Evolutionary conservation across 2,797 vertebrate genomes (phyloP), one percentile per base, ranked within the genome.

Genomic region (Pelodytes ibericus): DNA sequence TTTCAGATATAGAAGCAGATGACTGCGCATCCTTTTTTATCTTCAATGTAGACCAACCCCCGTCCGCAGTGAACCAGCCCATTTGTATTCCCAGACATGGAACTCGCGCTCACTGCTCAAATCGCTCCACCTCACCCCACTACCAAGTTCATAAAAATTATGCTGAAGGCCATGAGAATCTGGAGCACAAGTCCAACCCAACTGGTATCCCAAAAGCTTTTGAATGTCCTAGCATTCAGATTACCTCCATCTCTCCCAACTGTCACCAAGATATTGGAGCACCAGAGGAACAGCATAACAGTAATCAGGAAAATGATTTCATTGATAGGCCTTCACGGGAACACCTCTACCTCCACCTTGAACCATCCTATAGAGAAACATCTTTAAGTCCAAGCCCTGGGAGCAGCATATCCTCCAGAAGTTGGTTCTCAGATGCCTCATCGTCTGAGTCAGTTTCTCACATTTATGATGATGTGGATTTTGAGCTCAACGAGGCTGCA

Each of bases 191-290:
- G 85, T 97, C 95, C 20, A 93, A 88, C 62, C 91, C 93, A 29
- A 87, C 81, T 87, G 91, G 87, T 91, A 95, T 85, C 90, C 93
- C 94, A 68, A 99, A 99, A 86, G 92, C 96, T 68, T 99, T 99
- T 74, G 96, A 98, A 84, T 99, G 98, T 79, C 98, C 98, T 66
- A 99, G 98, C 87, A 99, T 99, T 87, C 97, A 99, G 85, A 99
- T 99, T 85, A 99, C 98, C 80, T 99, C 98, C 6, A 99, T 99
- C 85, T 99, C 98, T 66, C 97, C 98, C n/a, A 98, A 95, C 83
- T 99, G 97, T 92, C 96, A 96, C 85, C 97, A 98, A 88, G 97
- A 95, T 82, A 92, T 97, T 81, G 96, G 96, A 92, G 86, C 89
- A 81, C 93, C 30, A 61, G 95, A 95, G 81, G 93, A 94, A 66